Base-by-base conservation (phyloP, 2,888 invertebrate species). In the Metacarcinus magister region DNA sequence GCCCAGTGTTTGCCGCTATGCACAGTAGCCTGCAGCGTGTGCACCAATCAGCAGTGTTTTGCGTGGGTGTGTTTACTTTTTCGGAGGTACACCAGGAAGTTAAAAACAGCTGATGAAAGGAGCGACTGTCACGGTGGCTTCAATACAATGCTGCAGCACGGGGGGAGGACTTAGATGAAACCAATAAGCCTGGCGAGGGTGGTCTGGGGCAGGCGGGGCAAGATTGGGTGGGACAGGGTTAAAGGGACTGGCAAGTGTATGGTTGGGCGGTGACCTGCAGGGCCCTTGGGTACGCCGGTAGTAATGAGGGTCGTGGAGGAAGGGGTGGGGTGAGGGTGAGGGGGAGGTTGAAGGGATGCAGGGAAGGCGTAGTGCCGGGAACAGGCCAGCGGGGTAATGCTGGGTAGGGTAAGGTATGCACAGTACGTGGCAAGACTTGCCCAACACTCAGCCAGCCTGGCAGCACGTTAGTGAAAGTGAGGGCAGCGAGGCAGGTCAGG, bases 401-500 rank as follows among this genome's bases (percentile, higher is more conserved):
- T 32, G 82, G 82, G 67, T 67, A 67, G 67, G 67, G 82, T 32
- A 82, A 82, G 82, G 32, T 32, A 82, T 28, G 67, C 19, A 67
- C n/a, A n/a, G 82, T 82, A 32, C 82, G 82, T 32, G 28, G 82
- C 82, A 82, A 82, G 82, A 23, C 82, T 82, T 82, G 82, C 82
- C 82, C 82, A 82, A 82, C 82, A 82, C 82, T 32, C 82, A 67
- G 82, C 32, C 82, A 13, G 82, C 82, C 32, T 82, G 32, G 82
- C 82, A 82, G 82, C 28, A 82, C 32, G 82, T 28, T 32, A 82
- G 82, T 82, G 82, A 82, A 82, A 82, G 82, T 82, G 82, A 82
- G 82, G 82, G 82, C 82, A 82, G 82, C 10, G 82, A 28, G 82
- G 82, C 82, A 13, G 82, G 82, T 82, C 82, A 82, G 82, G 82